Conservation (phyloP, 2,888 invertebrate genomes). For the Pelosia muscerda region DNA sequence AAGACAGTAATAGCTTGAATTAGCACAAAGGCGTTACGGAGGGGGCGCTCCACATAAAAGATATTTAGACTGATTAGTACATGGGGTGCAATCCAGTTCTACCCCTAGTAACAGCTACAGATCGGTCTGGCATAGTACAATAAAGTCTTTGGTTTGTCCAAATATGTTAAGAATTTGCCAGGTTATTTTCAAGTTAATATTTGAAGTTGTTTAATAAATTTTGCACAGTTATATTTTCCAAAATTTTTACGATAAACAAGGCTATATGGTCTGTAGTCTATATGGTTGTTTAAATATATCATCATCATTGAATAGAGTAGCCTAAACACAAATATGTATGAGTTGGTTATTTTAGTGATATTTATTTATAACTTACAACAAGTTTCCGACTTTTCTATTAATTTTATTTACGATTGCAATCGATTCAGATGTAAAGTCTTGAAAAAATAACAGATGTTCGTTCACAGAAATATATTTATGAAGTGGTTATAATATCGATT, state of each 20-base stretch:
- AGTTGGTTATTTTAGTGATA: neutral
- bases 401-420: no score
- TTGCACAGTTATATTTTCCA: neutral
- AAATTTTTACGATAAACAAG: no score
- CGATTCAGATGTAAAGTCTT: neutral
- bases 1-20: constrained; percentile 9
- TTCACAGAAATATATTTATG: neutral
- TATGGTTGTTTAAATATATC: no score
- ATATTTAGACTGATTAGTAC: neutral
- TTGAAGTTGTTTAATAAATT: neutral
- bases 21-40: constrained; percentile 5
- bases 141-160: neutral
- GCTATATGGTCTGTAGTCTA: no score
- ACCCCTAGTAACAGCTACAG: neutral
- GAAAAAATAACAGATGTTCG: neutral
- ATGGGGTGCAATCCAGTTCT: neutral
- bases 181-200: neutral
- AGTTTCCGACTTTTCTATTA: neutral
- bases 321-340: neutral
- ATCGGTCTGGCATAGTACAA: neutral
- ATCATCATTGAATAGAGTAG: neutral
- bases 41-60: neutral
- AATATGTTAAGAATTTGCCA: neutral
- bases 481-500: neutral
- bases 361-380: neutral